A percentile compares a stretch with the other conserved stretches of the same genome.
These are phyloP conservation scores for Polylopha cassiicola DNA, from an alignment of 2,888 invertebrate genomes.

Conservation along the genomic window DNA sequence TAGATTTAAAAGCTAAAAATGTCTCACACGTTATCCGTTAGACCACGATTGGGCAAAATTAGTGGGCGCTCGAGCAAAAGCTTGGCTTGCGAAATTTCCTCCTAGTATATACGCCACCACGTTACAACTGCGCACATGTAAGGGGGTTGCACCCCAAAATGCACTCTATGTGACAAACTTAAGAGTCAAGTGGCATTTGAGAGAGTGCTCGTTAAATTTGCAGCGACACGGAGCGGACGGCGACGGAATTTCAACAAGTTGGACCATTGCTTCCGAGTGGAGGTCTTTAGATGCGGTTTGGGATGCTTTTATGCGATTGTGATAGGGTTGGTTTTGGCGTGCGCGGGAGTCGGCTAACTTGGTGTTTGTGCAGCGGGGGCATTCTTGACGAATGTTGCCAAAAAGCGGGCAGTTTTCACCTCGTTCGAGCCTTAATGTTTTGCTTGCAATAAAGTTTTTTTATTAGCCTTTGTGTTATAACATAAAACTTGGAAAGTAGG, in stretches of 20 bases:
- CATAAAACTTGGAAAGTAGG: conserved; percentile 26
- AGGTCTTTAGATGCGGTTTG: conserved; percentile 36
- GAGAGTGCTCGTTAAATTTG: conserved; percentile 49
- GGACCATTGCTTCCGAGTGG: conserved; percentile 50
- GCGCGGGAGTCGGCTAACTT: background rate
- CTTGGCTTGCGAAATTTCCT: conserved; percentile 68
- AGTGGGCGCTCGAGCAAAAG: conserved; percentile 67
- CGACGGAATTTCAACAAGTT: conserved; percentile 75
- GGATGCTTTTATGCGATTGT: conserved; percentile 31
- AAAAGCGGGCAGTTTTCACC: conserved; percentile 71
- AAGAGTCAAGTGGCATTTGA: conserved; percentile 39
- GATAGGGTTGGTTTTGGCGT: conserved; percentile 46
- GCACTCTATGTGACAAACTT: conserved; percentile 38
- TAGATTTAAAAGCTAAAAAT: conserved; percentile 38
- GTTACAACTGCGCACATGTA: conserved; percentile 28
- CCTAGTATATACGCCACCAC: conserved; percentile 40
- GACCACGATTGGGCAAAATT: conserved; percentile 67
- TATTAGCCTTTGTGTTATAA: conserved; percentile 27
- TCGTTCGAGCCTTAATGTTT: conserved; percentile 66
- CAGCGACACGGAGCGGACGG: conserved; percentile 56
- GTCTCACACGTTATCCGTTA: conserved; percentile 58
- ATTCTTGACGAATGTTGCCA: conserved; percentile 75
- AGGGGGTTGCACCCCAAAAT: conserved; percentile 37
- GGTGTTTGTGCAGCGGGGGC: conserved; percentile 44
- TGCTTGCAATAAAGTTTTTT: conserved; percentile 39